Percentiles rank a stretch among this genome's conserved stretches.
Evolutionary conservation across 1,140 invertebrate genomes (phyloP).

Genomic region (Leptoteleia sp.): DNA sequence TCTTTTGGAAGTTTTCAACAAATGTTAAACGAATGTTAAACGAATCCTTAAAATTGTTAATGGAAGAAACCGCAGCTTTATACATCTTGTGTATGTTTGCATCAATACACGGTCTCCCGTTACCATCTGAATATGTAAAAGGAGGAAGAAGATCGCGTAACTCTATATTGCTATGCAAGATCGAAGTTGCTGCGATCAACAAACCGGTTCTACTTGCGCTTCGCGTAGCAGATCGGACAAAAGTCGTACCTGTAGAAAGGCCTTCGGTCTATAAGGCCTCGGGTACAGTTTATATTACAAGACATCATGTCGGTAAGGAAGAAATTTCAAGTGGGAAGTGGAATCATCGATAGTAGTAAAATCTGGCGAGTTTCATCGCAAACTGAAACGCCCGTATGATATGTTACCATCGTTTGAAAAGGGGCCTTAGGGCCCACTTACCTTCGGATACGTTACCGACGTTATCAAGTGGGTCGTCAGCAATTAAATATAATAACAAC

Average conservation of each 20-base stretch:
- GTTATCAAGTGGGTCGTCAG: slow-evolving; percentile 12
- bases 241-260: slow-evolving; percentile 33
- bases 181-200: slow-evolving; percentile 45
- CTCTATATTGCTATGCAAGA: slow-evolving; percentile 47
- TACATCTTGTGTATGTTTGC: slow-evolving; percentile 29
- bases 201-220: slow-evolving; percentile 65
- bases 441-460: slow-evolving; percentile 35
- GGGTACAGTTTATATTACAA: slow-evolving; percentile 10
- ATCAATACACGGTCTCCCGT: slow-evolving; percentile 34
- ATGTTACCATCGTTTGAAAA: slow-evolving; percentile 54
- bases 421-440: slow-evolving; percentile 19
- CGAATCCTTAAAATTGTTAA: slow-evolving; percentile 20
- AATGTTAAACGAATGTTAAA: too few species aligned
- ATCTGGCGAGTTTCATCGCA: slow-evolving; percentile 48
- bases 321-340: slow-evolving; percentile 13
- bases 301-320: slow-evolving; percentile 69
- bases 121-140: slow-evolving; percentile 53
- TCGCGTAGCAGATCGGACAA: slow-evolving; percentile 23
- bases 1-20: slow-evolving; percentile 6
- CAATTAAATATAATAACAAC: neutral
- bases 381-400: slow-evolving; percentile 16
- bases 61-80: slow-evolving; percentile 30
- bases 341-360: slow-evolving; percentile 41
- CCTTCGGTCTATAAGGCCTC: slow-evolving; percentile 10
- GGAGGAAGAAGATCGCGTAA: slow-evolving; percentile 50